phyloP scores from a whole-genome alignment of 1,140 invertebrate genomes.

The Aphidius gifuensis region DNA sequence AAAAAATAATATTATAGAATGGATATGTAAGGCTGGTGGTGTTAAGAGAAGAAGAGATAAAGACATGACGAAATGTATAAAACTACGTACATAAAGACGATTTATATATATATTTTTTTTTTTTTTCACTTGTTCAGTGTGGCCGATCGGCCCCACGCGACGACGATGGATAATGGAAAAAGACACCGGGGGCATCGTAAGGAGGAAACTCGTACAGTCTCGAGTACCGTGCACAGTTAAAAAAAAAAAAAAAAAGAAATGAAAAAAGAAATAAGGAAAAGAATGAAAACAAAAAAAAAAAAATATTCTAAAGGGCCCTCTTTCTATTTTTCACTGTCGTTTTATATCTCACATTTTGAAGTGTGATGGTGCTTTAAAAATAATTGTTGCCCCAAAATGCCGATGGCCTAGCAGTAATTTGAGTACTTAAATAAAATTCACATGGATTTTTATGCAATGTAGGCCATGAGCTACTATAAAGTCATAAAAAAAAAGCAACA shows the following conservation, averaged over 20 bases:
- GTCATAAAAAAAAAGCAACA: too few relatives aligned
- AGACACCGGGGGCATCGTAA: conserved; percentile 23
- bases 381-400: conserved; percentile 34
- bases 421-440: conserved; percentile 33
- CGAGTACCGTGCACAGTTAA: conserved; percentile 18
- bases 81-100: too few relatives aligned
- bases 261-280: too few relatives aligned
- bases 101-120: too few relatives aligned
- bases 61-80: too few relatives aligned
- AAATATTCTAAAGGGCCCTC: background rate
- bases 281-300: too few relatives aligned
- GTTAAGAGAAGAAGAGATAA: too few relatives aligned
- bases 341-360: too few relatives aligned
- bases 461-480: too few relatives aligned
- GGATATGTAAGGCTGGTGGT: too few relatives aligned
- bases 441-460: background rate
- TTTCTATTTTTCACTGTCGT: background rate
- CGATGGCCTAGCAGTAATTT: conserved; percentile 34
- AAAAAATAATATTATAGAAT: background rate
- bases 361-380: conserved; percentile 30
- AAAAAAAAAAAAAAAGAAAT: conserved; percentile 18
- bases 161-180: conserved; percentile 27
- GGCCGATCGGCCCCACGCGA: conserved; percentile 17
- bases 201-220: conserved; percentile 10
- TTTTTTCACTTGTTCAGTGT: background rate